Conservation (phyloP, 2,113 vertebrate genomes). For the Nannobrachium achirus region DNA sequence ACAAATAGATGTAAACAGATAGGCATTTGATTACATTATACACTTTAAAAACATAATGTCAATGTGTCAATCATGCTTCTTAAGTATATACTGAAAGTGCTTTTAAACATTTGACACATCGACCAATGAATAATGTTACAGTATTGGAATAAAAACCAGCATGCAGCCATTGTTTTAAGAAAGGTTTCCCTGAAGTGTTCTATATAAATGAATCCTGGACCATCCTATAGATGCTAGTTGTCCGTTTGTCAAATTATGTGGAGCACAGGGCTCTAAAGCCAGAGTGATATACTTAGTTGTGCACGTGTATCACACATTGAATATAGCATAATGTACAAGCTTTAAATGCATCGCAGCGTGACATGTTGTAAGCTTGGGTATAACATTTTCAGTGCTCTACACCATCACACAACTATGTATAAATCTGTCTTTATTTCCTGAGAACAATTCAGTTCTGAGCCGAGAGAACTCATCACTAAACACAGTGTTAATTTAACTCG, state of each 20-base stretch:
- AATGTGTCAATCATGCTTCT: constrained; percentile 16
- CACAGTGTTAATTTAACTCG: constrained; percentile 1
- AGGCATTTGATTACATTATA: constrained; percentile 14
- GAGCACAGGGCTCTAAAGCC: no score
- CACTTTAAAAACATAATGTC: constrained; percentile 12
- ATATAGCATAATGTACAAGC: no score
- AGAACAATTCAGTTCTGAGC: constrained; percentile 12
- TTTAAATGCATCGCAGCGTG: no score
- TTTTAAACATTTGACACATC: not conserved
- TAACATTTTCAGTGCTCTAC: no score
- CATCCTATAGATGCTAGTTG: not conserved
- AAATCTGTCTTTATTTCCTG: constrained; percentile 12
- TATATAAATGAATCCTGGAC: not conserved
- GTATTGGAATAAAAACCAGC: constrained; percentile 11
- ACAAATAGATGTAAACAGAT: constrained; percentile 48
- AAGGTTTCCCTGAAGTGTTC: constrained; percentile 11
- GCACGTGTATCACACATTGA: no score
- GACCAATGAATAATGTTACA: not conserved
- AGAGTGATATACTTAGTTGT: no score
- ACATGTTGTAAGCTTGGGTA: no score
- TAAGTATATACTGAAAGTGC: constrained; percentile 44
- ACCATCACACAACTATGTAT: no score
- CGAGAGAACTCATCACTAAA: not conserved
- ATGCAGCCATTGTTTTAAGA: constrained; percentile 3
- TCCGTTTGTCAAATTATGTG: not conserved